Percentiles rank a stretch among this genome's conserved stretches.
phyloP scores from a whole-genome alignment of 2,113 vertebrate species.

The Abramis brama region DNA sequence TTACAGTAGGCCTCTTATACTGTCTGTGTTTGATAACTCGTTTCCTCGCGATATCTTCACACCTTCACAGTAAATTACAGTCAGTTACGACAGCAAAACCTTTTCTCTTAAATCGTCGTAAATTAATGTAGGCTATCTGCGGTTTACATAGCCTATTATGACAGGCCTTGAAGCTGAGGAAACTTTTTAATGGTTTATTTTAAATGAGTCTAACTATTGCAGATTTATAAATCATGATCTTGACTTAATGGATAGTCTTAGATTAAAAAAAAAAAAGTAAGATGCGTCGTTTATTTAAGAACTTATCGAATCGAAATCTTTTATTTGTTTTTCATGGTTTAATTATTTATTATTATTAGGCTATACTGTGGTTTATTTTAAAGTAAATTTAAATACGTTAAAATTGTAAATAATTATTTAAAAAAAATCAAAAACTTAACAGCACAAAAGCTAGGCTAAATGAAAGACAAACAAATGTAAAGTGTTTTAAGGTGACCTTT shows the following conservation, averaged over 20 bases:
- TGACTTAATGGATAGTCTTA: too few relatives aligned
- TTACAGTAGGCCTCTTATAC: constrained; percentile 28
- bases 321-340: background rate
- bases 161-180: constrained; percentile 9
- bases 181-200: constrained; percentile 11
- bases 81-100: background rate
- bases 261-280: background rate
- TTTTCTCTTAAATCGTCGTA: background rate
- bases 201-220: background rate
- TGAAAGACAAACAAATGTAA: background rate
- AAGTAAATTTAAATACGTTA: background rate
- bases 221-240: background rate
- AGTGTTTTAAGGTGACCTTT: background rate
- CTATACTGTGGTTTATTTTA: background rate
- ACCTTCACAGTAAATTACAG: constrained; percentile 15
- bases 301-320: background rate
- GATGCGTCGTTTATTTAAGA: background rate
- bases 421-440: too few relatives aligned
- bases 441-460: background rate
- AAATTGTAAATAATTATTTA: background rate
- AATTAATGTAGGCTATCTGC: constrained; percentile 26
- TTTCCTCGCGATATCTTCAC: constrained; percentile 9
- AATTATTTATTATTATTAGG: background rate
- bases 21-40: constrained; percentile 33
- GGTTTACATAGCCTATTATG: constrained; percentile 6